Evolutionary conservation across 2,113 vertebrate species (phyloP), one percentile per base, ranked within the genome.

Genomic region (Centropus bengalensis): DNA sequence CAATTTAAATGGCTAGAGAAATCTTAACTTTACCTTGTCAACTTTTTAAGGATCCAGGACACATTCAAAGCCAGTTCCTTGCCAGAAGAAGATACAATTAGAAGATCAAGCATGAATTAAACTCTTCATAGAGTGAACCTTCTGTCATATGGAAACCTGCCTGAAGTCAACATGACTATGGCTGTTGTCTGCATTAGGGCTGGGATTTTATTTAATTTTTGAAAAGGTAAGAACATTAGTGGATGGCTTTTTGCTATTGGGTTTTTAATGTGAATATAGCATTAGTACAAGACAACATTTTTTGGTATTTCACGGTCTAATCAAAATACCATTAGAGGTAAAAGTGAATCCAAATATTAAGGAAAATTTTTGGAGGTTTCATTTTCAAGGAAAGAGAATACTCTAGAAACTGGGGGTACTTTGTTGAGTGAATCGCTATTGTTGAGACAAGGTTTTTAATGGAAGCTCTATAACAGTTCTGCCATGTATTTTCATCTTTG

Each of bases 391-490:
- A 74, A 82, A 52, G 38, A 78, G 22, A 62, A 73, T 66, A 58
- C 27, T 40, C 54, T 86, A 60, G 20, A 89, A 91, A 44, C 4
- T 2, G 2, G 8, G 9, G 12, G 44, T 70, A 16, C 23, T n/a
- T n/a, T 68, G 23, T 56, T 67, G 40, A 82, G 24, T 64, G 47
- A 78, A 56, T 16, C 51, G 14, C 5, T 62, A 2, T 47, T 78
- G 19, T 42, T 77, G 38, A 69, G 55, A 23, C 8, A 59, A 13
- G 45, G 26, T 86, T 93, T 69, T 63, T 19, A 59, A 32, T n/a
- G 7, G 7, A 76, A 62, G n/a, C 28, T 0, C 0, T n/a, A 5
- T 27, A 62, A 40, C 5, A 42, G 13, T 38, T 70, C 47, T 88
- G 26, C 19, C 23, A 33, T 20, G 3, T n/a, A 45, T 77, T 85